A percentile compares a stretch with the other conserved stretches of the same genome.
Evolutionary conservation across 1,140 invertebrate genomes (phyloP).

Genomic region (Episyrphus balteatus): DNA sequence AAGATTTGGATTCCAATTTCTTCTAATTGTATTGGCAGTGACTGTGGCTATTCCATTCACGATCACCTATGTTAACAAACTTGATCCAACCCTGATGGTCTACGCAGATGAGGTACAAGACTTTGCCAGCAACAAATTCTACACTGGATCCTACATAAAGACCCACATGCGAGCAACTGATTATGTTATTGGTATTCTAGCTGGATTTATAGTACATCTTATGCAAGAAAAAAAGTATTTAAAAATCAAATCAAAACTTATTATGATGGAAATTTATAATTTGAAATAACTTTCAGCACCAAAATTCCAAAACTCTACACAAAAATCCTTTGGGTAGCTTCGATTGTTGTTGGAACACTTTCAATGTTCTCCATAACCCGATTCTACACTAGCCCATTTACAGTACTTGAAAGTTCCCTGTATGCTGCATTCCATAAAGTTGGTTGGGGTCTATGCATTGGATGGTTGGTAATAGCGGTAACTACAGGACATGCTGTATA

Average conservation of each 20-base stretch:
- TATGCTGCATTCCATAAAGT: constrained; percentile 51
- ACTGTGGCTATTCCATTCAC: constrained; percentile 46
- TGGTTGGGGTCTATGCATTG: constrained; percentile 50
- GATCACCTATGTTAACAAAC: constrained; percentile 45
- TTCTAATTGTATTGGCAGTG: constrained; percentile 39
- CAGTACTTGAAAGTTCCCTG: constrained; percentile 43
- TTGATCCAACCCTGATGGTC: constrained; percentile 52
- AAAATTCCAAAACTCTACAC: constrained; percentile 39
- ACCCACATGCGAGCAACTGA: constrained; percentile 57
- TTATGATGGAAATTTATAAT: constrained; percentile 4
- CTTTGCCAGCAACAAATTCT: constrained; percentile 48
- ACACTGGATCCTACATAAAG: constrained; percentile 51
- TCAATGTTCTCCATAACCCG: constrained; percentile 48
- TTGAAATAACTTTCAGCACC: constrained; percentile 34
- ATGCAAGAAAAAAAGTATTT: constrained; percentile 47
- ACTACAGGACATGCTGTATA: constrained; percentile 53
- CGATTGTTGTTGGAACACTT: constrained; percentile 39
- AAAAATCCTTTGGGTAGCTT: constrained; percentile 42
- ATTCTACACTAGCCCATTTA: constrained; percentile 50
- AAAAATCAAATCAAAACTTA: too few species aligned
- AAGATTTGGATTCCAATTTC: constrained; percentile 42
- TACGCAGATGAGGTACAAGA: constrained; percentile 51
- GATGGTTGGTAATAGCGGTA: constrained; percentile 56
- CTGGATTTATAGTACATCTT: constrained; percentile 50
- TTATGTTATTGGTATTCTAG: constrained; percentile 52